Conservation (phyloP, 2,888 invertebrate species). For the Epinotia demarniana region DNA sequence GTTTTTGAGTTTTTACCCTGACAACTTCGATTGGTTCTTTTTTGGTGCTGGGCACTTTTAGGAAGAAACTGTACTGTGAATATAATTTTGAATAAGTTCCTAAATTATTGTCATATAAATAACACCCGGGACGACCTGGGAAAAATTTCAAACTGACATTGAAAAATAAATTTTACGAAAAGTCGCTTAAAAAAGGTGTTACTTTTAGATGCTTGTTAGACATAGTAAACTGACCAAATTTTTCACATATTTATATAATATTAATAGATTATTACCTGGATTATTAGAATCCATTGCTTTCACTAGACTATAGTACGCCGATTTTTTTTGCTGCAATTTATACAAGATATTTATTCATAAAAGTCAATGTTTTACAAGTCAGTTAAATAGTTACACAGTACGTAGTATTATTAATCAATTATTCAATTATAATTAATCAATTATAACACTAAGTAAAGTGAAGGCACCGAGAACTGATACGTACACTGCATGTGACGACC, state of each 20-base stretch:
- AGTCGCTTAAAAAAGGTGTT: background rate
- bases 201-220: background rate
- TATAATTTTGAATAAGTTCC: constrained; percentile 2
- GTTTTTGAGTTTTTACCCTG: constrained; percentile 6
- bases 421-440: too few species aligned
- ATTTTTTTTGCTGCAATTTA: too few species aligned
- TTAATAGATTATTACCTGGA: constrained; percentile 6
- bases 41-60: background rate
- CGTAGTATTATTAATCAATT: too few species aligned
- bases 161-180: background rate
- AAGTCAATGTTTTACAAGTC: too few species aligned
- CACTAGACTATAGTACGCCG: too few species aligned
- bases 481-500: constrained; percentile 5
- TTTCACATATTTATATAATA: background rate
- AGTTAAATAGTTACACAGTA: too few species aligned
- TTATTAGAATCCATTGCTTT: background rate
- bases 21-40: background rate
- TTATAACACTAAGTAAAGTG: constrained; percentile 1
- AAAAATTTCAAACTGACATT: constrained; percentile 4
- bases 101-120: constrained; percentile 1
- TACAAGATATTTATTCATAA: too few species aligned
- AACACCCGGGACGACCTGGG: background rate
- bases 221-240: constrained; percentile 1
- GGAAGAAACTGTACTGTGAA: background rate
- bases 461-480: constrained; percentile 10